A percentile compares a stretch with the other conserved stretches of the same genome.
Conservation (phyloP, 2,888 invertebrate species). For the Gandaritis pyraliata region DNA sequence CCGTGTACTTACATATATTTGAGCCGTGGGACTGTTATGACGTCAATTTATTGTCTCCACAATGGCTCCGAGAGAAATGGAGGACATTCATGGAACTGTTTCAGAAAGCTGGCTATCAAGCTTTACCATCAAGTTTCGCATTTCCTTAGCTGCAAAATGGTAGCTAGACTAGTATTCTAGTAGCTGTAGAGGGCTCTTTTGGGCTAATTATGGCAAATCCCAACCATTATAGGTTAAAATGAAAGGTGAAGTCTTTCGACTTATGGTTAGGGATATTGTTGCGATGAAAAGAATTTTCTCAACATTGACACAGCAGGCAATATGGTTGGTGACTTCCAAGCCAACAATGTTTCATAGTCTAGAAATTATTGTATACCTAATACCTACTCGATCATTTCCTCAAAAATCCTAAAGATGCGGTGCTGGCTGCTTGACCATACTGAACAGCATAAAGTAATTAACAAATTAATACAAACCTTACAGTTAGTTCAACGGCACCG, state of each 20-base stretch:
- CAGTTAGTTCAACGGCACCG: slow-evolving; percentile 64
- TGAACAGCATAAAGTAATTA: neutral
- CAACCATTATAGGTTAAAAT: too few relatives aligned
- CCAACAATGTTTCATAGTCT: neutral
- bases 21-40: slow-evolving; percentile 56
- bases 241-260: too few relatives aligned
- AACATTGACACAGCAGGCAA: neutral
- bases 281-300: neutral
- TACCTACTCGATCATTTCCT: too few relatives aligned
- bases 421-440: too few relatives aligned
- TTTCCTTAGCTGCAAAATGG: neutral
- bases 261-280: neutral
- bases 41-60: slow-evolving; percentile 46
- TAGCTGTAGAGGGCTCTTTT: too few relatives aligned
- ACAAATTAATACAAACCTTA: slow-evolving; percentile 62
- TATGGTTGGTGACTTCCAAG: neutral
- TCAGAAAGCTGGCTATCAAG: slow-evolving; percentile 21
- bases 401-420: too few relatives aligned
- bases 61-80: slow-evolving; percentile 50
- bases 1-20: slow-evolving; percentile 11
- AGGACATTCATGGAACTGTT: slow-evolving; percentile 44
- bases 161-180: too few relatives aligned
- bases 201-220: too few relatives aligned
- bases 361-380: too few relatives aligned
- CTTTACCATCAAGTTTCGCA: neutral